Base-by-base conservation (phyloP, 2,113 vertebrate species). In the Tyto alba region DNA sequence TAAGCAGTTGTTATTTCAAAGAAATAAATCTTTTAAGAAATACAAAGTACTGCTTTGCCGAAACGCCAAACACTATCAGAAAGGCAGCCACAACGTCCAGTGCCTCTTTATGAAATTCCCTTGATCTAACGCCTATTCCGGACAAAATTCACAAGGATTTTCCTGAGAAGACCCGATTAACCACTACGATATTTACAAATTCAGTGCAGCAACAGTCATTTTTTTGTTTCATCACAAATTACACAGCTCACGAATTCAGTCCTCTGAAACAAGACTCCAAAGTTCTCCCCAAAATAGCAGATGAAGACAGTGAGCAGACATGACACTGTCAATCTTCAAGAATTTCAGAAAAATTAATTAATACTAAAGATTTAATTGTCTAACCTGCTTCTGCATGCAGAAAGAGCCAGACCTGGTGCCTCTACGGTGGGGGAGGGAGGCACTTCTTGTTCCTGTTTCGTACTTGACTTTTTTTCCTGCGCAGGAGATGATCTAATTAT, bases 381-480 rank as follows among this genome's bases (percentile, higher is more conserved):
- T 94, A 96, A 97, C 95, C 95, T 96, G 95, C 87, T 89, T 95
- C 94, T 96, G 94, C 87, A 95, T 50, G 94, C 81, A 85, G 95
- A 72, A 88, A 85, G 84, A 91, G 89, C 81, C 94, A 62, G 87
- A 97, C 63, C 81, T 93, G 91, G 85, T 96, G 89, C 91, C 41
- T 91, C 66, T 82, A 73, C 16, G 4, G 36, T 16, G 73, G 86
- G 86, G 95, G 89, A 95, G 84, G 92, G 92, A 90, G 69, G 57
- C 84, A 8, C 63, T 95, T 95, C 96, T 96, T 88, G 96, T 96
- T 97, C 93, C 96, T 97, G 96, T 97, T 96, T 96, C 71, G 9
- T 88, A 96, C 89, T 95, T 92, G 94, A 95, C 86, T 95, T 95
- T 90, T 90, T 90, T 96, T 67, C 85, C 94, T 89, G 94, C 2